These are phyloP conservation scores for Tinamus guttatus DNA, from an alignment of 2,113 vertebrate species.

Conservation along the genomic window DNA sequence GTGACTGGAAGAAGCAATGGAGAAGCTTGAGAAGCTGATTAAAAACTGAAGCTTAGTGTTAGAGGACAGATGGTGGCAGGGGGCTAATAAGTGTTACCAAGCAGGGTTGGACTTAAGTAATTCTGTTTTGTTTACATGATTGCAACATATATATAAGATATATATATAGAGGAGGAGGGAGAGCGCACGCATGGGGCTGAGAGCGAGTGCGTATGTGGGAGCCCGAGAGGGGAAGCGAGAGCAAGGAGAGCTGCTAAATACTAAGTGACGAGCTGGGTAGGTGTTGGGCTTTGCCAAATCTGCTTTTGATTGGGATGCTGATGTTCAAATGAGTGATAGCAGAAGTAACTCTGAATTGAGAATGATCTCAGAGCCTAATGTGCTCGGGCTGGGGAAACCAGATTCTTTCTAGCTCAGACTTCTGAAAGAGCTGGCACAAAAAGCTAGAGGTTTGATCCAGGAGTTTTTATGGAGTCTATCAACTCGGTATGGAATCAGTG, in stretches of 20 bases:
- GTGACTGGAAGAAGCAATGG: not conserved
- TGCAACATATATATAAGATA: not conserved
- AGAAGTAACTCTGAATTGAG: not conserved
- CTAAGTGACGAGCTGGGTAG: not conserved
- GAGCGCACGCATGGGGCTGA: too few species aligned
- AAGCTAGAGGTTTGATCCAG: not conserved
- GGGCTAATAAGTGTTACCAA: not conserved
- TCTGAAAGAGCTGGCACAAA: not conserved
- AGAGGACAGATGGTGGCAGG: not conserved
- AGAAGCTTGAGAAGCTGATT: not conserved
- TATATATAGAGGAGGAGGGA: not conserved
- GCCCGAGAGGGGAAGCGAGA: not conserved
- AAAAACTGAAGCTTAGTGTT: not conserved
- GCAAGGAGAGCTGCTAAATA: not conserved
- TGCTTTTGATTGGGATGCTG: not conserved
- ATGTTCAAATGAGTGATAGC: not conserved
- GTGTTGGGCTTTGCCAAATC: not conserved
- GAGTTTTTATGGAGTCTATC: not conserved
- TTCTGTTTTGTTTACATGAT: not conserved
- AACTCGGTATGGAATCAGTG: not conserved
- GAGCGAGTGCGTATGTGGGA: not conserved
- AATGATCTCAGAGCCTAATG: not conserved
- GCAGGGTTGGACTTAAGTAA: not conserved
- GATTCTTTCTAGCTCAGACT: not conserved
- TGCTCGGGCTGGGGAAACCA: fast-evolving